Evolutionary conservation across 2,888 invertebrate species (phyloP).

Genomic region (Ellobium chinense): DNA sequence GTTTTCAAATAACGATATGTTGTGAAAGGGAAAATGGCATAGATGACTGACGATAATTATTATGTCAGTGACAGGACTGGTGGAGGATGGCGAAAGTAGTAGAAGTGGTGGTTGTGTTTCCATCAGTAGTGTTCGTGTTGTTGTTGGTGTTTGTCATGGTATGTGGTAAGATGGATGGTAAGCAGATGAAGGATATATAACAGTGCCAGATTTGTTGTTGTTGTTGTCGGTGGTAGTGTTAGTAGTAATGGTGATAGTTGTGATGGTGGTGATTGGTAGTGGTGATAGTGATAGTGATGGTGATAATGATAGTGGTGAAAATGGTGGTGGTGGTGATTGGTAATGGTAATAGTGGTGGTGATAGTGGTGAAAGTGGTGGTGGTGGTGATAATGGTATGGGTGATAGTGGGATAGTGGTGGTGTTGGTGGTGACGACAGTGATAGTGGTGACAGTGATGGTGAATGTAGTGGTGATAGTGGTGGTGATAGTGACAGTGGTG

Average conservation of each 20-base stretch:
- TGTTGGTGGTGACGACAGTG: slow-evolving; percentile 15
- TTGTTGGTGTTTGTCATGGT: too few species aligned
- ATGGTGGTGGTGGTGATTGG: neutral
- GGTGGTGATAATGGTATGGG: neutral
- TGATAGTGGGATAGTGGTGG: slow-evolving; percentile 1
- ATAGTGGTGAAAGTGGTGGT: slow-evolving; percentile 17
- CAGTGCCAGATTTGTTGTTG: too few species aligned
- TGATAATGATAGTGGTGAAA: neutral
- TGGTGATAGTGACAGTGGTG: slow-evolving; percentile 12
- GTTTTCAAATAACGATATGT: too few species aligned
- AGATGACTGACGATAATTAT: too few species aligned
- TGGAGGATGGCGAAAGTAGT: too few species aligned
- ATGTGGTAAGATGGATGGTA: too few species aligned
- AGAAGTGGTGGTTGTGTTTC: too few species aligned
- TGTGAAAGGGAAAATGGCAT: too few species aligned
- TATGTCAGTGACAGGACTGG: too few species aligned
- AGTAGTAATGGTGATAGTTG: neutral
- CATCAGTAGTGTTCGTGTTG: too few species aligned
- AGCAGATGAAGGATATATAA: too few species aligned
- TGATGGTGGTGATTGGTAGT: neutral
- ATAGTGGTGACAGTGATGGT: slow-evolving; percentile 20
- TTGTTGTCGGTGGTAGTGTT: neutral
- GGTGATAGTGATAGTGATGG: neutral
- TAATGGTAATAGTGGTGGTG: slow-evolving; percentile 15
- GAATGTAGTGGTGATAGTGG: slow-evolving; percentile 11